These are phyloP conservation scores for Myiopsitta monachus DNA, from an alignment of 2,113 vertebrate genomes.

Conservation along the genomic window DNA sequence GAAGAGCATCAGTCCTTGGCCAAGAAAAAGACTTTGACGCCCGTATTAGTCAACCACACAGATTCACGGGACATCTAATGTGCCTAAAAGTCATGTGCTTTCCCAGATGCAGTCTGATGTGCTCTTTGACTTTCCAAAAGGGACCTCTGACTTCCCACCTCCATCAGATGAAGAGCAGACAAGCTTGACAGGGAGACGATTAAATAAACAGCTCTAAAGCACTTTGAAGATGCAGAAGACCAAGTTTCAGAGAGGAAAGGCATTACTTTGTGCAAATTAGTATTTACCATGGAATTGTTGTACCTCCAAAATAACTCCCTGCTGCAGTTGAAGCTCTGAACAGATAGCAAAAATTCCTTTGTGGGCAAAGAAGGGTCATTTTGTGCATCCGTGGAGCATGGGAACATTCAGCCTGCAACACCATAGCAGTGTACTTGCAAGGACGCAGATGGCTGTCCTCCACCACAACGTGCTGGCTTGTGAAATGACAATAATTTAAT, in stretches of 20 bases:
- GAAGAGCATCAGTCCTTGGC: background rate
- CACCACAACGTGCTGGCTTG: background rate
- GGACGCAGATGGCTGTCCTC: background rate
- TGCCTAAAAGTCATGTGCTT: background rate
- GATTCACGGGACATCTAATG: accelerated
- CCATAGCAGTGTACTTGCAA: background rate
- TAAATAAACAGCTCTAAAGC: background rate
- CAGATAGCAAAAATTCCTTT: background rate
- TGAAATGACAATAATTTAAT: background rate
- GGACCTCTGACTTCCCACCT: background rate
- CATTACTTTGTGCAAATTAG: background rate
- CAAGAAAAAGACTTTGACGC: background rate
- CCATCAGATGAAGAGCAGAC: background rate
- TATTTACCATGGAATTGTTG: background rate
- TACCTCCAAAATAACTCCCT: background rate
- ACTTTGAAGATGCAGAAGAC: background rate
- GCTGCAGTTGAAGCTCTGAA: background rate
- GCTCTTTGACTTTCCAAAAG: background rate
- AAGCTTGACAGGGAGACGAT: background rate
- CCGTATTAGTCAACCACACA: background rate
- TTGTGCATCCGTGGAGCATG: background rate
- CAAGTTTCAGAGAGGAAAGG: background rate
- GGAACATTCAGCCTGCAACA: background rate
- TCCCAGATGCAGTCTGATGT: background rate
- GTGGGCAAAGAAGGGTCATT: background rate